Conservation (phyloP, 2,113 vertebrate species). For the Pholis gunnellus region DNA sequence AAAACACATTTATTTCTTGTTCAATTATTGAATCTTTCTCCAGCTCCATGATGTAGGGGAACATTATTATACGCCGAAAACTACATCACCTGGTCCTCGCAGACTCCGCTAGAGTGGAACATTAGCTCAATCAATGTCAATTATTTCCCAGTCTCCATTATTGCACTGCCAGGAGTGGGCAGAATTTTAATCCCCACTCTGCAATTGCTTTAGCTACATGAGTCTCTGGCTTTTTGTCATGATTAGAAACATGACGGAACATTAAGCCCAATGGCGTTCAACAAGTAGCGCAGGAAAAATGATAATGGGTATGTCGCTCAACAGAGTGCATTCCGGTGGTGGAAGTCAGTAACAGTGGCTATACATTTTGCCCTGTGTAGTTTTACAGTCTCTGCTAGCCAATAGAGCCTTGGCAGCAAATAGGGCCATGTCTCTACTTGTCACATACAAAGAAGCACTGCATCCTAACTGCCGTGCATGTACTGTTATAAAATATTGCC, state of each 20-base stretch:
- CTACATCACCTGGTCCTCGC: constrained; percentile 72
- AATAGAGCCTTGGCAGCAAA: constrained; percentile 10
- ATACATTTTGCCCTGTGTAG: constrained; percentile 21
- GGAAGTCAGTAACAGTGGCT: constrained; percentile 16
- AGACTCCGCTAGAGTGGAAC: constrained; percentile 69
- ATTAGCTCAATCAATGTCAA: constrained; percentile 84
- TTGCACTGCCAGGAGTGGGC: constrained; percentile 72
- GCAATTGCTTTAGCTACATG: constrained; percentile 65
- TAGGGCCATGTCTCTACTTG: constrained; percentile 33
- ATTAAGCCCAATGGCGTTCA: constrained; percentile 63
- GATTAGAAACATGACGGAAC: constrained; percentile 75
- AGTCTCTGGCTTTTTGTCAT: constrained; percentile 70
- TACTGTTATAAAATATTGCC: neutral
- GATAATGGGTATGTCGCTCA: constrained; percentile 53
- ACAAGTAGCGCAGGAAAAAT: constrained; percentile 62
- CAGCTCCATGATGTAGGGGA: constrained; percentile 45
- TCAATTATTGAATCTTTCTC: constrained; percentile 76
- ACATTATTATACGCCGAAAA: constrained; percentile 71
- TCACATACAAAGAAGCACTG: constrained; percentile 10
- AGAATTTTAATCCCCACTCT: constrained; percentile 72
- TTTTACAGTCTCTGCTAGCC: constrained; percentile 22
- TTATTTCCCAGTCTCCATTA: constrained; percentile 81
- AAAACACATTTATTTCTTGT: constrained; percentile 75
- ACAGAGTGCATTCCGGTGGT: constrained; percentile 36
- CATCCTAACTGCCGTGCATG: neutral